These are phyloP conservation scores for Nymphalis urticae DNA, from an alignment of 2,888 invertebrate genomes.

Conservation along the genomic window DNA sequence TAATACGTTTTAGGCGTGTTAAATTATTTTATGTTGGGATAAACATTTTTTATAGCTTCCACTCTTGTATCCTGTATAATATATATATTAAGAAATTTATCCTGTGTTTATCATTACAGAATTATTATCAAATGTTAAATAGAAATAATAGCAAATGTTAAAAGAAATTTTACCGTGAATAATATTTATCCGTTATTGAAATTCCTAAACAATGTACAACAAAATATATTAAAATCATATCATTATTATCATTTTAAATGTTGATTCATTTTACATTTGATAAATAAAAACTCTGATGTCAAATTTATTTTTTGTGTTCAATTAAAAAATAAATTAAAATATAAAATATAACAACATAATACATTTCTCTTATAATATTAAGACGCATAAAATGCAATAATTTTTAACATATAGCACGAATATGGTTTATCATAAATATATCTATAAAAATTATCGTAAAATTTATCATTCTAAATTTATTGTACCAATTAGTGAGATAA, in stretches of 20 bases:
- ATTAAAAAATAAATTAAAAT: background rate
- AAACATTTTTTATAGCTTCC: constrained; percentile 25
- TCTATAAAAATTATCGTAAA: constrained; percentile 44
- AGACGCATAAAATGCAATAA: constrained; percentile 68
- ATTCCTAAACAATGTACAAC: background rate
- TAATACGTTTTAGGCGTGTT: constrained; percentile 18
- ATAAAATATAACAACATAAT: background rate
- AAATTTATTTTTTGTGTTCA: background rate
- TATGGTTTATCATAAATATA: constrained; percentile 48
- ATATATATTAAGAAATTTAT: constrained; percentile 21
- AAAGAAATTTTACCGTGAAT: background rate
- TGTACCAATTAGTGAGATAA: constrained; percentile 48
- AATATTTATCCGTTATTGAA: background rate
- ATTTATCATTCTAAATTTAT: constrained; percentile 38
- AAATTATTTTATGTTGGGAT: constrained; percentile 22
- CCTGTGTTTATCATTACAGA: background rate
- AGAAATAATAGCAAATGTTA: constrained; percentile 4
- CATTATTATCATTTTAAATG: background rate
- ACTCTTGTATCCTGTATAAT: constrained; percentile 31
- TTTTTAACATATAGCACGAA: constrained; percentile 56
- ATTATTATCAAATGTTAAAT: constrained; percentile 10
- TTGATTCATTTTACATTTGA: constrained; percentile 1
- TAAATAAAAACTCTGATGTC: background rate
- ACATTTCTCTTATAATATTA: constrained; percentile 10
- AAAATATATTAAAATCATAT: background rate